Base-by-base conservation (phyloP, 2,113 vertebrate genomes). In the Dolichotis patagonum region DNA sequence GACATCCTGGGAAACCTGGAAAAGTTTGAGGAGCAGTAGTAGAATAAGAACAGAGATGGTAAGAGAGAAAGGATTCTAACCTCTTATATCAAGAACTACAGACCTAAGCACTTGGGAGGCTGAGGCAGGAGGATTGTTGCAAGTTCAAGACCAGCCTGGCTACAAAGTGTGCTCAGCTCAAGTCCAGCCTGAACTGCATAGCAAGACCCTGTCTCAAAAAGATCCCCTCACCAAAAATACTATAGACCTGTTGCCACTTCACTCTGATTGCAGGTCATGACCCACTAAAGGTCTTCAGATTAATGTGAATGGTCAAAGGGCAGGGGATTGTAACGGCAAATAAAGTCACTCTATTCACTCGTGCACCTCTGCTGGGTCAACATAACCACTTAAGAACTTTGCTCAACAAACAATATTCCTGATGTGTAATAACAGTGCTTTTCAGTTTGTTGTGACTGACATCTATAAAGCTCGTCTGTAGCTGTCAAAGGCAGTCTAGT, bases 221-320 rank as follows among this genome's bases (percentile, higher is more conserved):
- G 52, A 54, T 13, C 3, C 54, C 4, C 54, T 1, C 54, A 16
- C 13, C 3, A 56, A 19, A 56, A 56, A 56, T 19, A 56, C 97
- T 99, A 98, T 97, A 98, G 99, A 81, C 98, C 99, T 4, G 97
- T 98, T n/a, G 99, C 99, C 93, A 98, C 98, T 28, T 98, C 96
- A 88, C 98, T 98, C 94, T 97, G 73, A 97, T 96, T 97, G 97
- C 98, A 86, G 98, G 99, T 96, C 99, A 98, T 52, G 99, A 99
- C 98, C 98, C 98, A 97, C 99, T 99, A 69, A 99, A 99, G 97
- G 99, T 99, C 98, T 99, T 99, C 99, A 99, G 99, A 99, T 99
- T 98, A 99, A 99, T 32, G 93, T 99, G 98, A 99, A 99, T 56
- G 99, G 99, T 98, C 99, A 99, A 94, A 99, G 99, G 99, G 99